Evolutionary conservation across 2,888 invertebrate genomes (phyloP).

Genomic region (Tetragnatha montana): DNA sequence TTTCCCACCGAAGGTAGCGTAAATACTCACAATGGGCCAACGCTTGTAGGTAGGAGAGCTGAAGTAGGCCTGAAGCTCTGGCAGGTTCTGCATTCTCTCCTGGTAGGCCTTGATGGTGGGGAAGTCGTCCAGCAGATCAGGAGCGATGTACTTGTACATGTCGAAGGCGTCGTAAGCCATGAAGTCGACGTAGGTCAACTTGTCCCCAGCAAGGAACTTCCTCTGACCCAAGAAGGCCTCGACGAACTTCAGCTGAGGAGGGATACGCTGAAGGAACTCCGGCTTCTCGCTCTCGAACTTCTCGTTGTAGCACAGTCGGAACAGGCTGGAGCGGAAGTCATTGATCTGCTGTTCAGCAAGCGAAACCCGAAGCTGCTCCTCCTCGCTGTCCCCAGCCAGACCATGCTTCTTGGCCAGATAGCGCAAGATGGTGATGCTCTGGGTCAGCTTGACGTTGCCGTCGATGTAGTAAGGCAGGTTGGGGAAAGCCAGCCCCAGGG

Average conservation of each 20-base stretch:
- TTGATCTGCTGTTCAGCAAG: conserved; percentile 73
- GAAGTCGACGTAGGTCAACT: conserved; percentile 72
- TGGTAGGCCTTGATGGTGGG: conserved; percentile 49
- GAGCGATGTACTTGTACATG: conserved; percentile 31
- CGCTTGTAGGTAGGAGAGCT: conserved; percentile 24
- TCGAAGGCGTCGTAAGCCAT: conserved; percentile 71
- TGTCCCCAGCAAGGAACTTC: conserved; percentile 69
- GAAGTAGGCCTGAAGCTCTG: conserved; percentile 56
- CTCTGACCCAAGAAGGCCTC: conserved; percentile 57
- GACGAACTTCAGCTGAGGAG: conserved; percentile 47
- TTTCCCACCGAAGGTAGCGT: conserved; percentile 24
- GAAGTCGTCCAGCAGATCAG: conserved; percentile 48
- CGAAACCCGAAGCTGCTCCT: conserved; percentile 45
- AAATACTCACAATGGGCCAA: conserved; percentile 42
- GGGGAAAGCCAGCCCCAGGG: conserved; percentile 75
- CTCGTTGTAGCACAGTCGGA: conserved; percentile 75
- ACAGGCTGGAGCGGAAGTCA: conserved; percentile 76
- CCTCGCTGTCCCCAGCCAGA: conserved; percentile 61
- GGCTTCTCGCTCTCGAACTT: conserved; percentile 73
- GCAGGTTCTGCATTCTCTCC: conserved; percentile 67
- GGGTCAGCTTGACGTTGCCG: conserved; percentile 75
- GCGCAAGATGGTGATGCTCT: conserved; percentile 73
- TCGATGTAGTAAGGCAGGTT: conserved; percentile 77
- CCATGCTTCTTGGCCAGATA: conserved; percentile 70
- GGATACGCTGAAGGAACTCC: conserved; percentile 41